Evolutionary conservation across 2,888 invertebrate genomes (phyloP).

Genomic region (Minunthozetes semirufus): DNA sequence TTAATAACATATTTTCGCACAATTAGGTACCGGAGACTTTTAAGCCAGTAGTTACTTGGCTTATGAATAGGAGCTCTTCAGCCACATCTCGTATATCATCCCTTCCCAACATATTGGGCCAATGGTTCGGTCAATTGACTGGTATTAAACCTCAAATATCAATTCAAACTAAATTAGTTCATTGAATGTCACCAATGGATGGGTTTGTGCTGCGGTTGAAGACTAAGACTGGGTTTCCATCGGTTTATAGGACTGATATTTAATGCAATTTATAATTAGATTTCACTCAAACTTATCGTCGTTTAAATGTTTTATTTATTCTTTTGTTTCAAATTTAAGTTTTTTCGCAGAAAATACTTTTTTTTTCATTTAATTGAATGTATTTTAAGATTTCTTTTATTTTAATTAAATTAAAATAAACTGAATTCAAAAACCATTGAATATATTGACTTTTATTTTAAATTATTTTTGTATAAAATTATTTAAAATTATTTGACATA

Average conservation of each 20-base stretch:
- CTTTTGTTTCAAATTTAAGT: not conserved
- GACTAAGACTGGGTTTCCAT: not conserved
- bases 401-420: no score
- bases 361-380: not conserved
- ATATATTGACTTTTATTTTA: no score
- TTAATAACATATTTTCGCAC: not conserved
- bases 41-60: conserved; percentile 38
- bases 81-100: not conserved
- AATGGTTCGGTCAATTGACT: not conserved
- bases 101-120: not conserved
- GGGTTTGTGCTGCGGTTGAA: not conserved
- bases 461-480: no score
- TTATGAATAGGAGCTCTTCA: conserved; percentile 32
- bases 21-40: conserved; percentile 34
- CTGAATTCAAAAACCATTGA: no score
- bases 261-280: no score
- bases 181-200: not conserved
- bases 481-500: no score
- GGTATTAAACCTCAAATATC: conserved; percentile 3
- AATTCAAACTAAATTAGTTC: not conserved
- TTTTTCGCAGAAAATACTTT: not conserved
- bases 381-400: not conserved
- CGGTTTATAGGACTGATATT: not conserved
- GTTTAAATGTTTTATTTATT: not conserved
- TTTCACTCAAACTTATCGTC: no score